phyloP scores from a whole-genome alignment of 1,140 invertebrate species.

The Zeugodacus cucurbitae region DNA sequence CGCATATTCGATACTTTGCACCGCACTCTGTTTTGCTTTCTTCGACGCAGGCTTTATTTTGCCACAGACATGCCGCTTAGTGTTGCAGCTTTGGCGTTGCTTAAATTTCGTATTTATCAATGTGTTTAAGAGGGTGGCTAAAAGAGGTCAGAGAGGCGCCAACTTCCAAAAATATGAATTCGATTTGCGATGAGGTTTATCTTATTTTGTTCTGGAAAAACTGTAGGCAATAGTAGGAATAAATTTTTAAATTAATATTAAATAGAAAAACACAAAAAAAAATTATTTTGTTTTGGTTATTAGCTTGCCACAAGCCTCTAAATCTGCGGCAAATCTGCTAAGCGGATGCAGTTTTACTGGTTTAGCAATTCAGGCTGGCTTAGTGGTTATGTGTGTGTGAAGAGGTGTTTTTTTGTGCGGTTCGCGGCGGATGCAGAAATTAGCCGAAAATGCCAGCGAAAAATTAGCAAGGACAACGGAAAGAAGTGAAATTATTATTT shows the following conservation, averaged over 20 bases:
- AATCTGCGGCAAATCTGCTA: not conserved
- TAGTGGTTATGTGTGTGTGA: not conserved
- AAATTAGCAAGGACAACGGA: conserved; percentile 40
- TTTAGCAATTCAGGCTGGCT: not conserved
- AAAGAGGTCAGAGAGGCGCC: not conserved
- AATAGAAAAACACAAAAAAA: not conserved
- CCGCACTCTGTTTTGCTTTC: not conserved
- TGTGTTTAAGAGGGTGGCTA: not conserved
- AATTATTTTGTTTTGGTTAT: no score
- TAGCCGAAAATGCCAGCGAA: not conserved
- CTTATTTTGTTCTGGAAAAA: not conserved
- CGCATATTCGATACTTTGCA: not conserved
- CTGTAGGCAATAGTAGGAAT: not conserved
- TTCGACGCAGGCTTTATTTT: not conserved
- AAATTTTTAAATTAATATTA: not conserved
- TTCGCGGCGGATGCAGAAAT: conserved; percentile 22
- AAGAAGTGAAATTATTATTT: conserved; percentile 7
- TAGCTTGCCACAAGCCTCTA: not conserved
- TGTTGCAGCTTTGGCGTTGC: not conserved
- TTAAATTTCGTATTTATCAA: not conserved
- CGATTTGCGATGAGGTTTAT: not conserved
- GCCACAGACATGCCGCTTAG: not conserved
- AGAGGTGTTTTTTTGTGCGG: not conserved
- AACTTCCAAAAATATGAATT: not conserved
- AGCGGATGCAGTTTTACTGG: not conserved